Conservation (phyloP, 2,888 invertebrate species). For the Muschampia plurimacula region DNA sequence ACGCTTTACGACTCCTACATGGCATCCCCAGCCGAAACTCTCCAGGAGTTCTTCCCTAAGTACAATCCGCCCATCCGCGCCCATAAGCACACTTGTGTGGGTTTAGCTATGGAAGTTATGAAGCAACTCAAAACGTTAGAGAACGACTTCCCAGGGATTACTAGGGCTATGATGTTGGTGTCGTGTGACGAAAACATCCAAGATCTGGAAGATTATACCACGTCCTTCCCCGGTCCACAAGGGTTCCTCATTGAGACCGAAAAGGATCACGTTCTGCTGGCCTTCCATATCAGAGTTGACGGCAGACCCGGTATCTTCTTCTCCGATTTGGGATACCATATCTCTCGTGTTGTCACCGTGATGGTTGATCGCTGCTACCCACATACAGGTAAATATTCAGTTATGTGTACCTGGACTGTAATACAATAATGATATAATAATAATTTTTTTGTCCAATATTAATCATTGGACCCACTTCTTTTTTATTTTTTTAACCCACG, state of each 20-base stretch:
- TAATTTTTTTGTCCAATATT: neutral
- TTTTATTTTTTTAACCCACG: neutral
- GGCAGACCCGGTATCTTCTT: slow-evolving; percentile 92
- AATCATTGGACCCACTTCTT: neutral
- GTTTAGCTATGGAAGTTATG: slow-evolving; percentile 93
- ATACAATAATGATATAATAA: neutral
- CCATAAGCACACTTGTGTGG: slow-evolving; percentile 95
- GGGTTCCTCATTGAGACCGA: slow-evolving; percentile 89
- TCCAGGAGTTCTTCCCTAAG: slow-evolving; percentile 92
- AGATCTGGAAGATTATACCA: slow-evolving; percentile 87
- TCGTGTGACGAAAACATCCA: slow-evolving; percentile 95
- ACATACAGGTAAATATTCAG: slow-evolving; percentile 89
- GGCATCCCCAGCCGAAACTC: slow-evolving; percentile 87
- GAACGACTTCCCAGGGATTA: slow-evolving; percentile 88
- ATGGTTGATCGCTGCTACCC: slow-evolving; percentile 95
- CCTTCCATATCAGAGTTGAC: slow-evolving; percentile 90
- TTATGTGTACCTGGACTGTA: neutral
- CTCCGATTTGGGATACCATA: slow-evolving; percentile 96
- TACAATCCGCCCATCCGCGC: slow-evolving; percentile 94
- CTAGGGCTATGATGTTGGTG: slow-evolving; percentile 90
- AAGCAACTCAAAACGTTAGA: slow-evolving; percentile 87
- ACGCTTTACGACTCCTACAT: slow-evolving; percentile 88
- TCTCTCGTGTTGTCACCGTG: slow-evolving; percentile 93
- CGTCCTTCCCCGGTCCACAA: slow-evolving; percentile 86
- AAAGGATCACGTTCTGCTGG: slow-evolving; percentile 95